Percentiles rank a stretch among this genome's conserved stretches.
phyloP scores from a whole-genome alignment of 2,797 vertebrate species.

The Lemur catta region DNA sequence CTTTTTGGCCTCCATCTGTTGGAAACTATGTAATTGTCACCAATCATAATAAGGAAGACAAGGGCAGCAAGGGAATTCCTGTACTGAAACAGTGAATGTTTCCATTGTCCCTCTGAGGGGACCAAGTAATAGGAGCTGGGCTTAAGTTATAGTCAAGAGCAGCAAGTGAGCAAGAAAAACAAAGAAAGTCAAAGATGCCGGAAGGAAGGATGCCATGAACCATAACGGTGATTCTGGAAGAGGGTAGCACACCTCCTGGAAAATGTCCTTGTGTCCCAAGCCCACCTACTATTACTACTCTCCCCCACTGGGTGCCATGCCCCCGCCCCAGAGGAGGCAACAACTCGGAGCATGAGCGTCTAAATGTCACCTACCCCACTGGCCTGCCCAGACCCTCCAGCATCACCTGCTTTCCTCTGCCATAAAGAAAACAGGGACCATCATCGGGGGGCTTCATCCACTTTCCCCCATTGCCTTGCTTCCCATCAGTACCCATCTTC shows the following conservation, averaged over 20 bases:
- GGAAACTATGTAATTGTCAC: not conserved
- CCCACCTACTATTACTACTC: not conserved
- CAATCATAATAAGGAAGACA: not conserved
- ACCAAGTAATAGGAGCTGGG: not conserved
- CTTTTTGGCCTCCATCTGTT: conserved; percentile 39
- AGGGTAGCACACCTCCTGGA: not conserved
- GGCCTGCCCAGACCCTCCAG: not conserved
- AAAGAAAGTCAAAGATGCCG: not conserved
- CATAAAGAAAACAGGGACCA: not conserved
- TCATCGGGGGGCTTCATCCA: too few relatives aligned
- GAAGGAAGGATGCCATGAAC: not conserved
- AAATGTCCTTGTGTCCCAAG: not conserved
- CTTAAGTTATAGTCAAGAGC: not conserved
- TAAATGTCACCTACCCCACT: not conserved
- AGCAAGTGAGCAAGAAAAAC: not conserved
- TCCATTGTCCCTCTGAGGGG: not conserved
- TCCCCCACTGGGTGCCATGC: not conserved
- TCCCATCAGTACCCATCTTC: not conserved
- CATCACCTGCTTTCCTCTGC: not conserved
- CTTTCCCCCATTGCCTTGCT: not conserved
- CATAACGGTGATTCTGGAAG: not conserved
- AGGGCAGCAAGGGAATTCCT: conserved; percentile 27
- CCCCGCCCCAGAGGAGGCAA: not conserved
- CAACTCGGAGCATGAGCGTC: not conserved
- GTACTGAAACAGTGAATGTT: not conserved